These are phyloP conservation scores for Coelopa frigida DNA, from an alignment of 1,140 invertebrate genomes.

Conservation along the genomic window DNA sequence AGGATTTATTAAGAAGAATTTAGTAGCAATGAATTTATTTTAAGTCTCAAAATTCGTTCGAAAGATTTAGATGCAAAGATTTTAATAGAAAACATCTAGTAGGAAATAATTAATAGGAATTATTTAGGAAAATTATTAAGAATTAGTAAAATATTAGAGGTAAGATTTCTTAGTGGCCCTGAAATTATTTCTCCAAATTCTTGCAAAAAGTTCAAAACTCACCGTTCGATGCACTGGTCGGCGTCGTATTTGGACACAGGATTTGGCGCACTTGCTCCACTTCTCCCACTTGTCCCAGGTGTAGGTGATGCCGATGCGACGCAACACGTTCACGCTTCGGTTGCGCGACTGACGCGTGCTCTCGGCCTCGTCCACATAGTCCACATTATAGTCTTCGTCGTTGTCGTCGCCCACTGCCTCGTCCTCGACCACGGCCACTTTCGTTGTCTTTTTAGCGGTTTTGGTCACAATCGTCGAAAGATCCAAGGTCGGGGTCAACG, in stretches of 20 bases:
- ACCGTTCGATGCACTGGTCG: slow-evolving; percentile 29
- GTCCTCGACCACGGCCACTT: too few species aligned
- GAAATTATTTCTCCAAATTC: neutral
- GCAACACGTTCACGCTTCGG: slow-evolving; percentile 15
- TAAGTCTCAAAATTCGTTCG: too few species aligned
- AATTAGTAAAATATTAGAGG: neutral
- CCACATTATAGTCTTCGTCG: slow-evolving; percentile 20
- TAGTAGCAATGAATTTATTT: too few species aligned
- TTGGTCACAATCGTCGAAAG: too few species aligned
- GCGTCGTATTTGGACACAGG: slow-evolving; percentile 27
- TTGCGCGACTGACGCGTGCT: slow-evolving; percentile 13
- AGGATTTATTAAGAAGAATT: too few species aligned
- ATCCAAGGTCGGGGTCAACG: too few species aligned
- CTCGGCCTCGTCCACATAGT: slow-evolving; percentile 15
- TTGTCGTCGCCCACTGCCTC: slow-evolving; percentile 13
- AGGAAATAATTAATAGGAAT: neutral
- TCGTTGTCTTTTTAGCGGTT: too few species aligned
- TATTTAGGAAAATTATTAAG: slow-evolving; percentile 1
- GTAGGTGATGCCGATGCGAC: slow-evolving; percentile 25
- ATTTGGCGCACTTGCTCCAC: slow-evolving; percentile 28
- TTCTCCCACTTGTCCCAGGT: slow-evolving; percentile 29
- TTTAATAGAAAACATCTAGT: neutral
- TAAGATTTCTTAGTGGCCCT: too few species aligned
- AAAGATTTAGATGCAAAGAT: neutral
- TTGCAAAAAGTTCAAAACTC: neutral